Percentiles rank a stretch among this genome's conserved stretches.
Evolutionary conservation across 2,888 invertebrate species (phyloP).

Genomic region (Philonicus albiceps): DNA sequence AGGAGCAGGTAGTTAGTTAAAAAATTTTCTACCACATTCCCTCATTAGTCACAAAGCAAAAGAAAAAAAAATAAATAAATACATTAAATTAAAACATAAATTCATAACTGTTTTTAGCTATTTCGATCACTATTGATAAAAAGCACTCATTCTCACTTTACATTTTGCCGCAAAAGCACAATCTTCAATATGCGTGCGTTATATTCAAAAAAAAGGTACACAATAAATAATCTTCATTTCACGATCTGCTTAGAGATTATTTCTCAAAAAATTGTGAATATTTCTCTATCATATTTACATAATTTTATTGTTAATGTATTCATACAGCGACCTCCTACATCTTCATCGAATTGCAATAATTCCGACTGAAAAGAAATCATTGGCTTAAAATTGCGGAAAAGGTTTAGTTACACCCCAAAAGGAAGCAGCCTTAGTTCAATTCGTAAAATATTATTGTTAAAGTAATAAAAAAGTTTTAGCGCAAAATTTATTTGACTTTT

Average conservation of each 20-base stretch:
- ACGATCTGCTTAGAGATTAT: background rate
- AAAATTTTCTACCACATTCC: background rate
- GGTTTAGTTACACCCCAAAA: background rate
- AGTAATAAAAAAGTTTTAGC: background rate
- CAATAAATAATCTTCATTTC: background rate
- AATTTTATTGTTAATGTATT: background rate
- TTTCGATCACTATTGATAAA: background rate
- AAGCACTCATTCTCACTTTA: background rate
- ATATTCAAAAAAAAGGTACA: background rate
- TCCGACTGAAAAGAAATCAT: background rate
- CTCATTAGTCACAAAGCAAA: background rate
- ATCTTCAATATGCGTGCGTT: background rate
- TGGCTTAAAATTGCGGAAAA: background rate
- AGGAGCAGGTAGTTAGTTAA: constrained; percentile 18
- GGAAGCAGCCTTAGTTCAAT: background rate
- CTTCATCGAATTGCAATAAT: background rate
- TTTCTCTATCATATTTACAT: background rate
- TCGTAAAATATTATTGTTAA: background rate
- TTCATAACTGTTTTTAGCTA: background rate
- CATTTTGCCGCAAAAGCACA: background rate
- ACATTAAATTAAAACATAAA: background rate
- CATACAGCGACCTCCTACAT: background rate
- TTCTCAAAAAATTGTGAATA: background rate
- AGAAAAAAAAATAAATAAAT: background rate
- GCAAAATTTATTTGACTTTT: background rate